Conservation (phyloP, 2,113 vertebrate species). For the Strix aluco region DNA sequence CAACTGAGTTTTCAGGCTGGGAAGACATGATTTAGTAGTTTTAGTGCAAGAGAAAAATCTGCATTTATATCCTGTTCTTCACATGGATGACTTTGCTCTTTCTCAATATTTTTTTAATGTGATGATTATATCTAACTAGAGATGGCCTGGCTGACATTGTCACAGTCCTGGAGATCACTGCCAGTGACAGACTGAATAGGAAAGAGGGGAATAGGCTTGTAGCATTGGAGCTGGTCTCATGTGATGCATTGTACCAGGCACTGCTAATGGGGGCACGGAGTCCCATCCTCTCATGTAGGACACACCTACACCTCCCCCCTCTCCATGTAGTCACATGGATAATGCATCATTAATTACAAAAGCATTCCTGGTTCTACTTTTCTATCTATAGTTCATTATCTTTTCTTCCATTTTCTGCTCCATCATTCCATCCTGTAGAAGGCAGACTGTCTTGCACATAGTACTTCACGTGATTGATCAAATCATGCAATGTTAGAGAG, state of each 20-base stretch:
- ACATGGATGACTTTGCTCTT: background rate
- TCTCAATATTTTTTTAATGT: background rate
- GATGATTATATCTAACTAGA: background rate
- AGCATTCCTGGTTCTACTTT: background rate
- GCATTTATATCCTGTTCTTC: background rate
- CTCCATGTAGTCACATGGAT: background rate
- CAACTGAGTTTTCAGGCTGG: background rate
- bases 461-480: background rate
- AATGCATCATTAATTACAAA: background rate
- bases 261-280: background rate
- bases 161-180: background rate
- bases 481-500: background rate
- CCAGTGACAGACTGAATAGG: background rate
- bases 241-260: background rate
- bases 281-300: background rate
- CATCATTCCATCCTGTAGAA: background rate
- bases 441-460: background rate
- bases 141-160: background rate
- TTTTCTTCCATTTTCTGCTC: background rate
- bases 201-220: background rate
- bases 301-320: background rate
- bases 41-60: background rate
- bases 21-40: background rate
- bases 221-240: background rate
- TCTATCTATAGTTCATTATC: background rate